Evolutionary conservation across 2,113 vertebrate species (phyloP), one percentile per base, ranked within the genome.

Genomic region (Mungos mungo): DNA sequence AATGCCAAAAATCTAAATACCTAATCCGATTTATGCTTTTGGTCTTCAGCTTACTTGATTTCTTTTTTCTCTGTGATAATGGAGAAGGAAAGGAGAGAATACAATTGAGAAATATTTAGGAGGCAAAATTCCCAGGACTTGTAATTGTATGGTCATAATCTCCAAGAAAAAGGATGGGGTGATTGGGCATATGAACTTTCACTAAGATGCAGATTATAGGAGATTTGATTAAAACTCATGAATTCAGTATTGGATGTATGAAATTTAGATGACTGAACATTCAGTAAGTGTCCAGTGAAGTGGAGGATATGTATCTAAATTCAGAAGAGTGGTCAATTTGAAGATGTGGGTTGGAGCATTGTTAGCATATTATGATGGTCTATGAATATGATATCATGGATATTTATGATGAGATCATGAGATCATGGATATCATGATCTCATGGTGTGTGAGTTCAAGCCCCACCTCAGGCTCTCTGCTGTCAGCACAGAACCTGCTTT

Each of bases 51-150:
- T 87, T 45, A 10, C 33, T 50, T 95, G 52, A 18, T 69, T 94
- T 95, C 85, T 93, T 57, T 57, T 88, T 91, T 82, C 81, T 41
- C n/a, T 86, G 10, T 38, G 72, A 41, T 52, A 83, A n/a, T 93
- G 25, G 45, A 72, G 35, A 45, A 88, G 31, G 7, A 81, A 54
- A 90, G 23, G 21, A 93, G 23, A 84, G 21, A 84, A 25, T 4
- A 63, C 47, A 79, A 54, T 54, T 72, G 33, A 72, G 60, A 92
- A 95, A 60, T 47, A 69, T 63, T 83, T 89, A 60, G n/a, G 23
- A 92, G 12, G 19, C 69, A 54, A 52, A 88, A 85, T 74, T 90
- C 35, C 33, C 54, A 57, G 31, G n/a, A 33, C 23, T 92, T 94
- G 18, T 79, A 50, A 45, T 63, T 65, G 33, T 52, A 82, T 54